Evolutionary conservation across 2,797 vertebrate genomes (phyloP).

Genomic region (Necrosyrtes monachus): DNA sequence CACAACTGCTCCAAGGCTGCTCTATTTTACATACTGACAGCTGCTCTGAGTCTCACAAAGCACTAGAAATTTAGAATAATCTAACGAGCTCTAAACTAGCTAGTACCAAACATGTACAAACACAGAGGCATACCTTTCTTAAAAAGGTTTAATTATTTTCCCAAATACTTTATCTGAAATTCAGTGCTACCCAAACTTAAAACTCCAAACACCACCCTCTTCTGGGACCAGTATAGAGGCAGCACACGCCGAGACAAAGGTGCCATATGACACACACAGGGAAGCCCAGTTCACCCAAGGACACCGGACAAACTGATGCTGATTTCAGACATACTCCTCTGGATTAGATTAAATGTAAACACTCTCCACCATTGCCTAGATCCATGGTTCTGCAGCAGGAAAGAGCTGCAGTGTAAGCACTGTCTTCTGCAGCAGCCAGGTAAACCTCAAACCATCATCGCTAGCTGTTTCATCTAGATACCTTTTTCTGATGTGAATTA

Average conservation of each 20-base stretch:
- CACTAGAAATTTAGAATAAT: not conserved
- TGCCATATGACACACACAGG: fast-evolving
- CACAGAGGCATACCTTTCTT: not conserved
- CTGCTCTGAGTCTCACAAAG: not conserved
- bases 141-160: not conserved
- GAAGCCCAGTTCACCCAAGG: not conserved
- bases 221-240: fast-evolving
- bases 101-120: not conserved
- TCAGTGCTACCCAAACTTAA: not conserved
- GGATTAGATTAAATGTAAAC: not conserved
- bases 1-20: not conserved
- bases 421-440: not conserved
- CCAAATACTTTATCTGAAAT: not conserved
- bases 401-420: not conserved
- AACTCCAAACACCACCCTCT: not conserved
- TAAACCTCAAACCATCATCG: not conserved
- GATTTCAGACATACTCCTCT: not conserved
- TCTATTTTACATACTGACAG: not conserved
- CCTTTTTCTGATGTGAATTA: not conserved
- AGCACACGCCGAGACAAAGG: fast-evolving
- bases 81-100: not conserved
- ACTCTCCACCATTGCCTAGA: no score
- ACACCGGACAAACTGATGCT: not conserved
- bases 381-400: not conserved
- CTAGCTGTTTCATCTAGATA: not conserved